Percentiles rank a stretch among this genome's conserved stretches.
Evolutionary conservation across 2,113 vertebrate genomes (phyloP).

Genomic region (Murina feae): DNA sequence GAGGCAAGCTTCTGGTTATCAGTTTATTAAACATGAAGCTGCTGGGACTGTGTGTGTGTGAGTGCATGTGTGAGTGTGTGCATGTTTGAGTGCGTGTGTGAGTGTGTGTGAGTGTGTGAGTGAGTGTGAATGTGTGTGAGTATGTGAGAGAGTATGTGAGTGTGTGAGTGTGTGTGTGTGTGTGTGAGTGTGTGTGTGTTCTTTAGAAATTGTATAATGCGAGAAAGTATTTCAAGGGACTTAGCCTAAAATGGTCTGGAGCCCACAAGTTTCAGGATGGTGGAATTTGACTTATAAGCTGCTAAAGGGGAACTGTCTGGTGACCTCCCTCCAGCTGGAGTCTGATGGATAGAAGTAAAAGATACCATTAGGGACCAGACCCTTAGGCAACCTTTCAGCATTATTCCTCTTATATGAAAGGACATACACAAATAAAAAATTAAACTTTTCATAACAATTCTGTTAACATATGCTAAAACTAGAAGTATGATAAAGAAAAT

Average conservation of each 20-base stretch:
- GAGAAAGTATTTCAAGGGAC: neutral
- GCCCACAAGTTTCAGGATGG: neutral
- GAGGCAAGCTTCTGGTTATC: neutral
- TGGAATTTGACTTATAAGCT: neutral
- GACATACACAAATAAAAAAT: neutral
- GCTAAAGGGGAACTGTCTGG: neutral
- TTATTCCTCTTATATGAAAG: neutral
- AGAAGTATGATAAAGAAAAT: neutral
- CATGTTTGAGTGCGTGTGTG: neutral
- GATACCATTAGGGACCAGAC: neutral
- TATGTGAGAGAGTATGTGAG: no score
- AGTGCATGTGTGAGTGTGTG: neutral
- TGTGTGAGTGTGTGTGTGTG: neutral
- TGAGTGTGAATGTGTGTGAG: no score
- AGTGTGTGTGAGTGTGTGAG: neutral
- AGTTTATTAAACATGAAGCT: constrained; percentile 23
- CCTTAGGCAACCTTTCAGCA: neutral
- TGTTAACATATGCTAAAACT: neutral
- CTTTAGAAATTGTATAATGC: neutral
- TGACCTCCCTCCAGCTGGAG: neutral
- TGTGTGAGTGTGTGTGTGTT: neutral
- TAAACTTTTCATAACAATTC: neutral
- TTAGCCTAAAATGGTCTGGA: neutral
- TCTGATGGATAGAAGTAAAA: constrained; percentile 1
- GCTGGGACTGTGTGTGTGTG: neutral